phyloP scores from a whole-genome alignment of 2,113 vertebrate genomes.

The Istiophorus platypterus region DNA sequence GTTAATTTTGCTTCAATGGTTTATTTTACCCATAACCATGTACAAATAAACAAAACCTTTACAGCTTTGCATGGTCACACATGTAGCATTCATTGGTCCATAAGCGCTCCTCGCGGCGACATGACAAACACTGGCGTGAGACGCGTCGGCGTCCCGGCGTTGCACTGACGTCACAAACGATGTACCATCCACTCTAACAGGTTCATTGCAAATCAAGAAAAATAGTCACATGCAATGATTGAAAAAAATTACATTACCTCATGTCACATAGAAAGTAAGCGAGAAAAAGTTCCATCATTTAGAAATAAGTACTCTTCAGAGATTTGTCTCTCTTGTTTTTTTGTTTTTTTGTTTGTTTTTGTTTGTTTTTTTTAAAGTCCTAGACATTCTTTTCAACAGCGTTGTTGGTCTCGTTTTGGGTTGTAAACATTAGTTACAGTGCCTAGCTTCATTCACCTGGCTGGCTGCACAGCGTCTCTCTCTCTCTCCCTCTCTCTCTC shows the following conservation, averaged over 20 bases:
- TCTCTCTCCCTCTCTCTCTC: no score
- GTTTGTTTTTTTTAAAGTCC: slow-evolving; percentile 76
- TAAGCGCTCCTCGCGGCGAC: slow-evolving; percentile 81
- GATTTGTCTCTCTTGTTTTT: slow-evolving; percentile 65
- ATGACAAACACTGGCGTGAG: slow-evolving; percentile 79
- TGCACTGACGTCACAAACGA: slow-evolving; percentile 84
- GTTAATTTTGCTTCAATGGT: slow-evolving; percentile 82
- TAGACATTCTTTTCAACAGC: slow-evolving; percentile 87
- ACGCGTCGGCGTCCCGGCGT: slow-evolving; percentile 80
- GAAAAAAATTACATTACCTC: slow-evolving; percentile 85
- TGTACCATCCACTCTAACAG: slow-evolving; percentile 86
- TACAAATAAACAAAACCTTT: slow-evolving; percentile 86
- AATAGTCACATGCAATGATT: slow-evolving; percentile 87
- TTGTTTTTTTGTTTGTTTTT: no score
- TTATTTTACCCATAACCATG: slow-evolving; percentile 86
- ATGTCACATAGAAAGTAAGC: slow-evolving; percentile 85
- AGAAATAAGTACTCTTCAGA: slow-evolving; percentile 83
- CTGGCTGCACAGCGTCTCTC: slow-evolving; percentile 67
- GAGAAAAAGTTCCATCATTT: slow-evolving; percentile 83
- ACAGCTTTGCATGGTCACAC: slow-evolving; percentile 86
- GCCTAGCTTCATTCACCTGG: slow-evolving; percentile 76
- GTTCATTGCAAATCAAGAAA: slow-evolving; percentile 85
- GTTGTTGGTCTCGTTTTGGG: slow-evolving; percentile 87
- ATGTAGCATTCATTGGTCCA: slow-evolving; percentile 84
- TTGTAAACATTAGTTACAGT: slow-evolving; percentile 86